Percentiles rank a stretch among this genome's conserved stretches.
Evolutionary conservation across 2,797 vertebrate species (phyloP).

Genomic region (Lithobates pipiens): DNA sequence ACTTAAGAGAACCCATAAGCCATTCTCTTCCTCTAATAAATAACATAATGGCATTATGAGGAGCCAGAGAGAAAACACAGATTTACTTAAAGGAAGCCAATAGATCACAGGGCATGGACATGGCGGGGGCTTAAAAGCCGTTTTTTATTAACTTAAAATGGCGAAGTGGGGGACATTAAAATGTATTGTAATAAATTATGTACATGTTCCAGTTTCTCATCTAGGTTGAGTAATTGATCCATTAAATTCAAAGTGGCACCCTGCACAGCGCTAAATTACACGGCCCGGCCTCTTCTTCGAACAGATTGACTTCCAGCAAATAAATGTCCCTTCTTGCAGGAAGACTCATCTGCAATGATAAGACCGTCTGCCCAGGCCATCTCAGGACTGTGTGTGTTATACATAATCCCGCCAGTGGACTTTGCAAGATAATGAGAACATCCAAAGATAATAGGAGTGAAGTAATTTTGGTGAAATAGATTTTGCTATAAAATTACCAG

Average conservation of each 20-base stretch:
- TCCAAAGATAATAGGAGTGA: too few species aligned
- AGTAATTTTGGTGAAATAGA: too few species aligned
- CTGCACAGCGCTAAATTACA: neutral
- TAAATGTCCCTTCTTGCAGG: neutral
- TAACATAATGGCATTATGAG: neutral
- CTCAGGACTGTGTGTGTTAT: too few species aligned
- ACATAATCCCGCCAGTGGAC: too few species aligned
- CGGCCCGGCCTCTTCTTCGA: neutral
- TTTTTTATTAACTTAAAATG: slow-evolving; percentile 31
- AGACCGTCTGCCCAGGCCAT: too few species aligned
- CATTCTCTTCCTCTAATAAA: neutral
- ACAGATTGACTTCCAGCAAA: neutral
- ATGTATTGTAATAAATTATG: slow-evolving; percentile 32
- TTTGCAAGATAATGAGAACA: too few species aligned
- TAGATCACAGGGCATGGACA: neutral
- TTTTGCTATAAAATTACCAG: too few species aligned
- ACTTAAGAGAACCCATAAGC: neutral
- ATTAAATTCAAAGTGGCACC: slow-evolving; percentile 36
- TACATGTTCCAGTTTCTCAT: slow-evolving; percentile 13
- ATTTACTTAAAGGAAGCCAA: neutral
- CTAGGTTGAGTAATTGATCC: slow-evolving; percentile 24
- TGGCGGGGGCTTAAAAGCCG: neutral
- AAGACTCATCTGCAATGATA: neutral
- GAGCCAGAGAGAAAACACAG: neutral
- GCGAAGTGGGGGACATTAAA: slow-evolving; percentile 12